phyloP scores from a whole-genome alignment of 2,113 vertebrate species.

The Triplophysa tibetana region DNA sequence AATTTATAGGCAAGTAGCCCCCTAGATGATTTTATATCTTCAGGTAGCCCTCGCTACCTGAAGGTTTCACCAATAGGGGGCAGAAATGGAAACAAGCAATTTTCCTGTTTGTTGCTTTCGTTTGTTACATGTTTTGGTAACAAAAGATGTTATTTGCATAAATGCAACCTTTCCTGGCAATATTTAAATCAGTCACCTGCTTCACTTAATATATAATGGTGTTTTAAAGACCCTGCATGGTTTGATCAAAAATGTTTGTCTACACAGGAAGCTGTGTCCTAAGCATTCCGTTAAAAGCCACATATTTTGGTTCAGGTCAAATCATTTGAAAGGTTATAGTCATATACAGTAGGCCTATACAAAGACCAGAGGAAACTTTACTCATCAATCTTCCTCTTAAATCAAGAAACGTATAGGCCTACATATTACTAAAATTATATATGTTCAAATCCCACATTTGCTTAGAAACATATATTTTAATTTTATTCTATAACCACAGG shows the following conservation, averaged over 20 bases:
- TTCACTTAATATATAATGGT: too few relatives aligned
- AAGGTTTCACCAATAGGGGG: conserved; percentile 26
- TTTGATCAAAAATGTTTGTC: neutral
- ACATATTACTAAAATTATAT: neutral
- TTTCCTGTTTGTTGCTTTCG: neutral
- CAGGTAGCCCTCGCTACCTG: too few relatives aligned
- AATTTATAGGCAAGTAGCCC: too few relatives aligned
- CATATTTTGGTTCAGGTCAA: neutral
- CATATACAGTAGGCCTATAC: neutral
- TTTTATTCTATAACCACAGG: conserved; percentile 25
- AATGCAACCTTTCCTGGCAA: too few relatives aligned
- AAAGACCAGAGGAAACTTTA: neutral
- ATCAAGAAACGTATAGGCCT: neutral
- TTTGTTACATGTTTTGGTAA: neutral
- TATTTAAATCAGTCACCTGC: too few relatives aligned
- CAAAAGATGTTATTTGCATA: too few relatives aligned
- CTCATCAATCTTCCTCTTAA: neutral
- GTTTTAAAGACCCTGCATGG: too few relatives aligned
- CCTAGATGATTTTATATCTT: too few relatives aligned
- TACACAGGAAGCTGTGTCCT: neutral
- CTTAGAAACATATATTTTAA: neutral
- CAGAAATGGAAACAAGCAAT: neutral
- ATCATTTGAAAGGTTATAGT: neutral
- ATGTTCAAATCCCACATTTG: neutral
- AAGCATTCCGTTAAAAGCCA: neutral